phyloP scores from a whole-genome alignment of 2,797 vertebrate genomes.

The Sebastes iracundus region DNA sequence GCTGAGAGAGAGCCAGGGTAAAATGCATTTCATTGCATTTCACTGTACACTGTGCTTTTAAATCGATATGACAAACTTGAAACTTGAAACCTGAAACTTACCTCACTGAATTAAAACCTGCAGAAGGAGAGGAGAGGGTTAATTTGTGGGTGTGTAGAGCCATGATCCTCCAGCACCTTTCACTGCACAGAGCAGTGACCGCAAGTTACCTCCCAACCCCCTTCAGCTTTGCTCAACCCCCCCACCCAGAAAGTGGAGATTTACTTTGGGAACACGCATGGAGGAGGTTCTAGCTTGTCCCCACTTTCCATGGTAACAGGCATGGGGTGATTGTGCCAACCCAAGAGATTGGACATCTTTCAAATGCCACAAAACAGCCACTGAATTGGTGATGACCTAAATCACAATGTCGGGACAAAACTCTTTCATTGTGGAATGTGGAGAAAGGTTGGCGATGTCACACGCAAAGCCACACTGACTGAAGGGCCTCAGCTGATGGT shows the following conservation, averaged over 20 bases:
- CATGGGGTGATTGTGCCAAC: slow-evolving; percentile 80
- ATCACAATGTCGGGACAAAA: slow-evolving; percentile 72
- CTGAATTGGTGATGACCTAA: slow-evolving; percentile 79
- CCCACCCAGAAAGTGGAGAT: slow-evolving; percentile 60
- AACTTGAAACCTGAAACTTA: too few species aligned
- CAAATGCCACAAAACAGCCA: slow-evolving; percentile 71
- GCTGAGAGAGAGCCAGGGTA: too few species aligned
- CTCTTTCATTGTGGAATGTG: slow-evolving; percentile 71
- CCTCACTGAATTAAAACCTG: background rate
- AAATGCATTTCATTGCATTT: too few species aligned
- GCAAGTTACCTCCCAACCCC: slow-evolving; percentile 74
- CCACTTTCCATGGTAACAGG: slow-evolving; percentile 79
- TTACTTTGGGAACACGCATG: slow-evolving; percentile 78
- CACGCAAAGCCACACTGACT: slow-evolving; percentile 38
- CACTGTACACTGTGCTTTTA: too few species aligned
- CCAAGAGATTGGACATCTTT: slow-evolving; percentile 81
- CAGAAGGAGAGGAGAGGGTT: slow-evolving; percentile 40
- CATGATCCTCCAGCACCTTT: slow-evolving; percentile 24
- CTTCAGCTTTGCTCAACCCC: slow-evolving; percentile 12
- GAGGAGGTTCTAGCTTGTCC: slow-evolving; percentile 70
- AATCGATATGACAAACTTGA: too few species aligned
- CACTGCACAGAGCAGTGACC: slow-evolving; percentile 64
- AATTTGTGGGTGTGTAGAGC: slow-evolving; percentile 25
- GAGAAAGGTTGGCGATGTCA: slow-evolving; percentile 56
- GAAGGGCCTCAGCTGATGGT: background rate